Evolutionary conservation across 1,140 invertebrate genomes (phyloP), one percentile per base, ranked within the genome.

Genomic region (Sycobia sp.): DNA sequence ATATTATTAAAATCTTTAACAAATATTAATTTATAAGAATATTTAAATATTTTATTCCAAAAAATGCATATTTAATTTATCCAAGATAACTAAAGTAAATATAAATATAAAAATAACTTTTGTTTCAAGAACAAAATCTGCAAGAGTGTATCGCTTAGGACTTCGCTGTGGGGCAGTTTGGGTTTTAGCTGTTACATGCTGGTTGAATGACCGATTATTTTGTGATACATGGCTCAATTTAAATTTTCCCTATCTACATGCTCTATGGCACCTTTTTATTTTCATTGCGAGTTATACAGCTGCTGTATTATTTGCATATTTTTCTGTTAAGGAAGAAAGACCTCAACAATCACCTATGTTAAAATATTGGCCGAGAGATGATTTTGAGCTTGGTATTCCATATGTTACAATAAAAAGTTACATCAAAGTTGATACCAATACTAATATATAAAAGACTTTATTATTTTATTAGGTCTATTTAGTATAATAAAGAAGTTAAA

Each of bases 251-350:
- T 92, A 92, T 78, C 80, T 92, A 67, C 91, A 93, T 76, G 90
- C 88, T 14, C 82, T 91, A 8, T 93, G 90, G 90, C 91, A 93
- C 77, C 81, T 92, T 18, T 85, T 92, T 39, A 91, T 91, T 67
- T 91, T 91, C 67, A 89, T 92, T 43, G 87, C 89, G 0, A 86
- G 88, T 44, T 91, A 91, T 62, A 88, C 88, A 8, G 87, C 87
- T 9, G 82, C 90, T 34, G 90, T 92, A 20, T 81, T 92, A 0
- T 91, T 90, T 73, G 90, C 90, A 0, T 92, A 91, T 74, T 91
- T 92, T 75, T 87, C 89, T 68, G 90, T 90, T 0, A 84, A 85
- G 55, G 86, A 88, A 44, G 88, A 90, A 69, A 80, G 84, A 59
- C 89, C 90, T 9, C 87, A 91, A 65, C 85, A 89, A 36, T 84